Evolutionary conservation across 2,888 invertebrate species (phyloP), one percentile per base, ranked within the genome.

Genomic region (Maniola hyperantus): DNA sequence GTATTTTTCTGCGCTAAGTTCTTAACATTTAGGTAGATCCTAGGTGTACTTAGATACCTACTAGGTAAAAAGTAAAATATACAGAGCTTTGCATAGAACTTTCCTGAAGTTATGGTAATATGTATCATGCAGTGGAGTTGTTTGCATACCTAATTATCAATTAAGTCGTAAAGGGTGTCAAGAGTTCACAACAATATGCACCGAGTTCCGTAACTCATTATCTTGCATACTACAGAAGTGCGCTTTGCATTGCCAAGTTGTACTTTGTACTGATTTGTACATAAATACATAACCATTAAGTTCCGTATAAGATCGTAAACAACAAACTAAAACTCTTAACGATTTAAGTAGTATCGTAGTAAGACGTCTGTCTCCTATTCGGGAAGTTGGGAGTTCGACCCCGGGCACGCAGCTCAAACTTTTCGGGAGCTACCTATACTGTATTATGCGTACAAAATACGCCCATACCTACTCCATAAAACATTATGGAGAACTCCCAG

Each of bases 151-250:
- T 26, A 67, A 55, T 57, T 61, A 69, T 66, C 55, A 69, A 66
- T 55, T 64, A 64, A 53, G n/a, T 48, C 57, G 33, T 61, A 64
- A 34, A 61, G 26, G 42, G 61, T 51, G 64, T 65, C 60, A 68
- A 68, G 53, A 68, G 51, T 65, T 65, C 61, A 61, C 42, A 65
- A 66, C 57, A 61, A 70, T 70, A 67, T 67, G 64, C 60, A 44
- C n/a, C 34, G 48, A 57, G 65, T 63, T 53, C 64, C 39, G 55
- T 55, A 64, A 66, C 51, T 50, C 20, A 62, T 39, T 62, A 55
- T 26, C 11, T 44, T n/a, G 20, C 20, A 5, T 10, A 55, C 42
- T 53, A n/a, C 53, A 53, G 65, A 64, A 60, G 18, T 66, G 66
- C 54, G 55, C 51, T 50, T 66, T 42, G 55, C 68, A 69, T 33